Evolutionary conservation across 2,888 invertebrate species (phyloP), one percentile per base, ranked within the genome.

Genomic region (Rhingia campestris): DNA sequence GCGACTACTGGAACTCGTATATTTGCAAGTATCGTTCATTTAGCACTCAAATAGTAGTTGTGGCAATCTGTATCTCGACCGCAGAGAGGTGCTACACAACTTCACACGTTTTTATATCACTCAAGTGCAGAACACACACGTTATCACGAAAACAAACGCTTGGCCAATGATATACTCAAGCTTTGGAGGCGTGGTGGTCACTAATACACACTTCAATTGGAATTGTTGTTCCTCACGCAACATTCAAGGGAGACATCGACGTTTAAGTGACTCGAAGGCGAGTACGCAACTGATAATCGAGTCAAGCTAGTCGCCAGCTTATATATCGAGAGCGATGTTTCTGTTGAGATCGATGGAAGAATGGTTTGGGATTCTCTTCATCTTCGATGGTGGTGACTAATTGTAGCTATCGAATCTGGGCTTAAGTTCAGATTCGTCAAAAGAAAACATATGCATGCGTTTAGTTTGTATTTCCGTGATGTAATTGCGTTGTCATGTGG

Each of bases 211-310:
- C 49, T 59, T 14, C 4, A 72, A 33, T 54, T 45, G 37, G 22
- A 22, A 51, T 54, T 49, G 12, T 54, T 43, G 43, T 2, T 22
- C 22, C 22, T 22, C 22, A 22, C 22, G 22, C 22, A 22, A 56
- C 39, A 5, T 22, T 54, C 41, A 66, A 75, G 72, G 54, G 49
- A 39, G 56, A 51, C 22, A 35, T 32, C 72, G 49, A 77, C 82
- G 82, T 82, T 82, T 79, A 37, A 64, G 58, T 73, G 63, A 73
- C 59, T 79, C 53, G 73, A 74, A 79, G 47, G 67, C 79, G 58
- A 69, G 58, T 58, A 49, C 79, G 63, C 79, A 77, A 82, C 79
- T 82, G 82, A 76, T 54, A 63, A 53, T 54, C 73, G 39, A 64
- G 56, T 63, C 58, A 77, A 74, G 73, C 67, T 64, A 32, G 53